Evolutionary conservation across 92 coral and sea anemone genomes (phyloP).

Genomic region (Galaxea fascicularis): DNA sequence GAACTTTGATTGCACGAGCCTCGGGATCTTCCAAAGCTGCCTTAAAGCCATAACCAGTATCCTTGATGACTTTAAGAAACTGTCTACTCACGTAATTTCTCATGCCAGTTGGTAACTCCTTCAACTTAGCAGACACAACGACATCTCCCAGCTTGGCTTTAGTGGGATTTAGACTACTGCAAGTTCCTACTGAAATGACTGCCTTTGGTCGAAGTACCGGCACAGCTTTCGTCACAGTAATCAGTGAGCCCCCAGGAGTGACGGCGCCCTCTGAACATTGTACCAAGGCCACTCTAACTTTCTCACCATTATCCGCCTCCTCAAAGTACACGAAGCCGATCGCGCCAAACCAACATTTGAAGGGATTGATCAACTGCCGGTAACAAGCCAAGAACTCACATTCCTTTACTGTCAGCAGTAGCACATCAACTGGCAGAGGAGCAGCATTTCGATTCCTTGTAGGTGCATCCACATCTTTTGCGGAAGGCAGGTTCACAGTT

Average conservation of each 20-base stretch:
- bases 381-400: constrained; percentile 42
- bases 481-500: not conserved
- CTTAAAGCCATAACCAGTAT: constrained; percentile 45
- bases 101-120: constrained; percentile 22
- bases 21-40: constrained; percentile 36
- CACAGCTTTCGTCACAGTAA: constrained; percentile 31
- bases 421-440: constrained; percentile 36
- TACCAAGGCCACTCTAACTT: constrained; percentile 45
- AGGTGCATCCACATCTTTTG: not conserved
- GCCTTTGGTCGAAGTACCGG: constrained; percentile 44
- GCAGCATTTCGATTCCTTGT: not conserved
- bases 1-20: constrained; percentile 24
- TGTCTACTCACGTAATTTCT: constrained; percentile 31
- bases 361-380: not conserved
- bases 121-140: constrained; percentile 44
- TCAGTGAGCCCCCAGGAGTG: constrained; percentile 35
- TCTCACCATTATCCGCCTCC: constrained; percentile 31
- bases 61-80: constrained; percentile 35
- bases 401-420: constrained; percentile 48
- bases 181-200: constrained; percentile 45
- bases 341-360: not conserved
- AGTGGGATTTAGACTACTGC: constrained; percentile 29
- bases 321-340: constrained; percentile 39
- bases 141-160: constrained; percentile 65
- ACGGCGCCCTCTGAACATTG: constrained; percentile 29